Percentiles rank a stretch among this genome's conserved stretches.
Conservation (phyloP, 2,113 vertebrate genomes). For the Vicugna pacos region DNA sequence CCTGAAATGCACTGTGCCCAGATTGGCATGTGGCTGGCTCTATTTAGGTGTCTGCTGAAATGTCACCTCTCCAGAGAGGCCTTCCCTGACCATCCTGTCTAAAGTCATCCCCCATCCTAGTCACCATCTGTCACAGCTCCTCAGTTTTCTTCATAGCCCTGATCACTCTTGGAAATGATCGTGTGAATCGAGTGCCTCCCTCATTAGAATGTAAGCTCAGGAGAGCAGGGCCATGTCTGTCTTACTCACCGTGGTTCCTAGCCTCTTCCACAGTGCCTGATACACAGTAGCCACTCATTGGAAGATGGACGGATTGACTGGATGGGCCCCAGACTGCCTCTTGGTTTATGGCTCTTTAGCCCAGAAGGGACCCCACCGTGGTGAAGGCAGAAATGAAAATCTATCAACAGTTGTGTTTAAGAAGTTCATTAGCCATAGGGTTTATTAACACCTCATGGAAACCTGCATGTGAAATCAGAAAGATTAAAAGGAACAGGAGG, state of each 20-base stretch:
- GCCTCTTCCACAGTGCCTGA: neutral
- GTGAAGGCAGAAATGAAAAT: slow-evolving; percentile 39
- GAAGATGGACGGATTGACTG: neutral
- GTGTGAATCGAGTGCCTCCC: neutral
- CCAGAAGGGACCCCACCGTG: neutral
- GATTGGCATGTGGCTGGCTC: neutral
- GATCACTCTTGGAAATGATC: neutral
- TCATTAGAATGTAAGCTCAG: neutral
- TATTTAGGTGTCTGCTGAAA: neutral
- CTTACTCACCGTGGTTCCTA: neutral
- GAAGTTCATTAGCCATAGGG: neutral
- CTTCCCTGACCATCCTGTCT: neutral
- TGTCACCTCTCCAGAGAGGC: neutral
- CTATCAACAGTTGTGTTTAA: neutral
- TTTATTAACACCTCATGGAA: slow-evolving; percentile 33
- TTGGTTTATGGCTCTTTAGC: neutral
- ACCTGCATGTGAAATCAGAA: slow-evolving; percentile 26
- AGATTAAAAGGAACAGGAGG: neutral
- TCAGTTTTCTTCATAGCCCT: neutral
- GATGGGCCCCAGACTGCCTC: neutral
- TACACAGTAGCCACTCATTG: neutral
- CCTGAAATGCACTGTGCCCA: neutral
- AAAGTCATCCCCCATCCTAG: neutral
- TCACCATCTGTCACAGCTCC: neutral
- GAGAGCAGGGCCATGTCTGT: neutral